These are phyloP conservation scores for Zapus hudsonius DNA, from an alignment of 2,113 vertebrate species.

Conservation along the genomic window DNA sequence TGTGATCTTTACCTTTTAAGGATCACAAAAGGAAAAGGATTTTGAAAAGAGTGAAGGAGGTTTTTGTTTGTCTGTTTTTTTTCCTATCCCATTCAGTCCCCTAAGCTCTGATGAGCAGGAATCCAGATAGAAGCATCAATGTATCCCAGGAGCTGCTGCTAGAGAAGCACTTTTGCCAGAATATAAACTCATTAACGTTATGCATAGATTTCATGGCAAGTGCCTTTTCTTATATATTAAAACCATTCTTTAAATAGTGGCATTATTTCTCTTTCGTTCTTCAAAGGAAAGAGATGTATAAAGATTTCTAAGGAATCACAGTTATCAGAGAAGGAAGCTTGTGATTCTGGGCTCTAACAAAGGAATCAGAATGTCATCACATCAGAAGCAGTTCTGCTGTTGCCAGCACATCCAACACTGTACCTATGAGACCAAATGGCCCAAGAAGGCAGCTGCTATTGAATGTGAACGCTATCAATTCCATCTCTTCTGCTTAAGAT, in stretches of 20 bases:
- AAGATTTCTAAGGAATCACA: slow-evolving; percentile 75
- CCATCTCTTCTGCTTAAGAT: slow-evolving; percentile 56
- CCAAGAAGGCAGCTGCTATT: background rate
- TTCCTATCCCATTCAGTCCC: slow-evolving; percentile 12
- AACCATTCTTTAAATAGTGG: slow-evolving; percentile 61
- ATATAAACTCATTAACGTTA: background rate
- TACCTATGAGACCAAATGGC: background rate
- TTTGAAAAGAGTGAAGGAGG: slow-evolving; percentile 28
- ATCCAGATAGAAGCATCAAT: slow-evolving; percentile 47
- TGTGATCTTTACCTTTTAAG: slow-evolving; percentile 48
- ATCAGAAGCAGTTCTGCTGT: slow-evolving; percentile 27
- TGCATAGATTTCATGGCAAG: slow-evolving; percentile 15
- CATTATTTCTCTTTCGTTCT: slow-evolving; percentile 57
- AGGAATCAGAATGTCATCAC: slow-evolving; percentile 10
- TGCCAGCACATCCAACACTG: background rate
- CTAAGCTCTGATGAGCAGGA: slow-evolving; percentile 34
- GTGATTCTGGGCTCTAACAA: slow-evolving; percentile 81
- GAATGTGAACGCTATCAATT: slow-evolving; percentile 51
- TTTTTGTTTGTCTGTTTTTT: slow-evolving; percentile 4
- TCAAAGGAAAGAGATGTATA: slow-evolving; percentile 61
- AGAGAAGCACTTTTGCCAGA: slow-evolving; percentile 56
- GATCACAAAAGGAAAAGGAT: slow-evolving; percentile 49
- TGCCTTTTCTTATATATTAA: slow-evolving; percentile 18
- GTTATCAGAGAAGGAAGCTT: slow-evolving; percentile 84
- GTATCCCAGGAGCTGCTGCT: background rate